A percentile compares a stretch with the other conserved stretches of the same genome.
phyloP scores from a whole-genome alignment of 2,113 vertebrate genomes.

The Bothrops jararaca region DNA sequence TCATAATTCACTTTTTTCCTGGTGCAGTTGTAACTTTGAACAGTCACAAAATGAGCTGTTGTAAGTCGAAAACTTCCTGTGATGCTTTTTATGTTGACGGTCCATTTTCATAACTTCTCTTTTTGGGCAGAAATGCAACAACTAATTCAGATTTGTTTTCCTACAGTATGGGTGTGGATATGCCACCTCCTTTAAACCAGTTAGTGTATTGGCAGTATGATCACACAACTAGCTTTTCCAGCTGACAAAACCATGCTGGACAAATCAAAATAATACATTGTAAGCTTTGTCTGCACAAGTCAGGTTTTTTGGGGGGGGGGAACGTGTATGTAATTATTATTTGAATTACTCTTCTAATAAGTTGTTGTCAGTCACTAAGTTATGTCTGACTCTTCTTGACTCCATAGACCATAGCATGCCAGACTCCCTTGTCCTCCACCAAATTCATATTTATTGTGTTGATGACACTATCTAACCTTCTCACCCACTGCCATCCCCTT shows the following conservation, averaged over 20 bases:
- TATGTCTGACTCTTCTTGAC: neutral
- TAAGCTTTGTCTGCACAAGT: neutral
- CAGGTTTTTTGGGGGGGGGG: neutral
- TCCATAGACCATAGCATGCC: neutral
- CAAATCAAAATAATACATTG: neutral
- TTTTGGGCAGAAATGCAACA: neutral
- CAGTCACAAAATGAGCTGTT: neutral
- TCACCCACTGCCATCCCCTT: neutral
- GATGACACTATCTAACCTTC: neutral
- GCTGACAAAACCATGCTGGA: neutral
- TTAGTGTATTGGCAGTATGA: neutral
- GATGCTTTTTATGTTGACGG: neutral
- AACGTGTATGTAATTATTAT: neutral
- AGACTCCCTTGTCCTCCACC: neutral
- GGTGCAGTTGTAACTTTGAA: neutral
- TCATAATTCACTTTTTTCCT: neutral
- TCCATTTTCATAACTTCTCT: neutral
- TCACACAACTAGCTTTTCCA: neutral
- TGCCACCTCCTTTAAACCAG: neutral
- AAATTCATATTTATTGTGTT: neutral
- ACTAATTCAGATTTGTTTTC: neutral
- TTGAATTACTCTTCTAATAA: neutral
- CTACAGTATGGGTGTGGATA: neutral
- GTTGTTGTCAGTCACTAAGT: neutral
- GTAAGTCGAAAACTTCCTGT: neutral